Conservation (phyloP, 2,113 vertebrate species). For the Fregata magnificens region DNA sequence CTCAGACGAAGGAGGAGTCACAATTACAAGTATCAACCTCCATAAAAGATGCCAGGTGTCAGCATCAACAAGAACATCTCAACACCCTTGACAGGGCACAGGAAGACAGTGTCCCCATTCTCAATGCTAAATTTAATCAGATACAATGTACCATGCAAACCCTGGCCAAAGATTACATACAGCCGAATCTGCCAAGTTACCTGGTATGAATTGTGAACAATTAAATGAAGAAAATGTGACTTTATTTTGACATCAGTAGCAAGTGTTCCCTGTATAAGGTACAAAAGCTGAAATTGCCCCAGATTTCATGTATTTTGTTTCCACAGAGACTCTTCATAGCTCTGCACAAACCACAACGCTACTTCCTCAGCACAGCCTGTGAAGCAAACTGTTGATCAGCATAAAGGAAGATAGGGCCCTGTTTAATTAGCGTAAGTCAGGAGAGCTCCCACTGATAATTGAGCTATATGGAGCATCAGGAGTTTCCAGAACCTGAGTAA, state of each 20-base stretch:
- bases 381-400: background rate
- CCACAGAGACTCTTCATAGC: background rate
- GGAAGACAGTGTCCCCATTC: background rate
- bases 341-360: background rate
- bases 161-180: background rate
- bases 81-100: background rate
- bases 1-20: background rate
- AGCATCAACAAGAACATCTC: background rate
- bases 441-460: background rate
- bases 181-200: background rate
- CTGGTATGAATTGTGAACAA: background rate
- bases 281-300: background rate
- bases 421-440: background rate
- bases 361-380: background rate
- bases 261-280: background rate
- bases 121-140: slow-evolving; percentile 20
- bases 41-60: background rate
- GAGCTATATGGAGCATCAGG: background rate
- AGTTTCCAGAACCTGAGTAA: background rate
- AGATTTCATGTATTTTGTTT: slow-evolving; percentile 14
- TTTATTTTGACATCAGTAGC: background rate
- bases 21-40: background rate
- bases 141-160: background rate
- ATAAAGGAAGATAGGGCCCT: background rate
- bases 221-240: background rate